Percentiles rank a stretch among this genome's conserved stretches.
These are phyloP conservation scores for Camelus dromedarius DNA, from an alignment of 2,113 vertebrate species.

Conservation along the genomic window DNA sequence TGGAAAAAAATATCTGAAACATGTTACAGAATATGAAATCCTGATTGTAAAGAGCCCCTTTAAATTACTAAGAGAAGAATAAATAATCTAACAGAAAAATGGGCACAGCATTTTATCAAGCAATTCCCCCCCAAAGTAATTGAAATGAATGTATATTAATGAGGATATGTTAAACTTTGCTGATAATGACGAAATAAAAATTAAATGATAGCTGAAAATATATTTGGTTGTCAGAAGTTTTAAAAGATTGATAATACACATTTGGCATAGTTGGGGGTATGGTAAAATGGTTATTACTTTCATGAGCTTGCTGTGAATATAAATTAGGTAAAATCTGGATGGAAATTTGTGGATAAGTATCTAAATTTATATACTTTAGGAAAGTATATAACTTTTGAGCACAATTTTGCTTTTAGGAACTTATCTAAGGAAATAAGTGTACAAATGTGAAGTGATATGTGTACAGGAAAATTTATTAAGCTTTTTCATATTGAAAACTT, in stretches of 20 bases:
- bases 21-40: not conserved
- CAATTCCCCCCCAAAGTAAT: not conserved
- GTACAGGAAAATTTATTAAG: not conserved
- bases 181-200: slow-evolving; percentile 15
- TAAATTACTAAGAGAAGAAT: slow-evolving; percentile 49
- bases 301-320: not conserved
- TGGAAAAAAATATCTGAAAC: slow-evolving; percentile 50
- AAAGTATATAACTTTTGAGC: not conserved
- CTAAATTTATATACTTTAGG: slow-evolving; percentile 3
- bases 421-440: slow-evolving; percentile 32
- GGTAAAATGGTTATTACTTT: not conserved
- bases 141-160: slow-evolving; percentile 24
- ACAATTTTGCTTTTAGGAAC: slow-evolving; percentile 40
- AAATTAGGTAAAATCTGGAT: slow-evolving; percentile 48
- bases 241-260: not conserved
- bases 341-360: slow-evolving; percentile 15
- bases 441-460: not conserved
- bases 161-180: not conserved
- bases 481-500: slow-evolving; percentile 25
- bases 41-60: slow-evolving; percentile 20
- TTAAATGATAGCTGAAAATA: slow-evolving; percentile 45
- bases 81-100: slow-evolving; percentile 32
- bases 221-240: slow-evolving; percentile 18
- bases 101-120: slow-evolving; percentile 19
- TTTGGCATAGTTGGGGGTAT: not conserved